Conservation (phyloP, 2,888 invertebrate species). For the Sphaerophoria taeniata region DNA sequence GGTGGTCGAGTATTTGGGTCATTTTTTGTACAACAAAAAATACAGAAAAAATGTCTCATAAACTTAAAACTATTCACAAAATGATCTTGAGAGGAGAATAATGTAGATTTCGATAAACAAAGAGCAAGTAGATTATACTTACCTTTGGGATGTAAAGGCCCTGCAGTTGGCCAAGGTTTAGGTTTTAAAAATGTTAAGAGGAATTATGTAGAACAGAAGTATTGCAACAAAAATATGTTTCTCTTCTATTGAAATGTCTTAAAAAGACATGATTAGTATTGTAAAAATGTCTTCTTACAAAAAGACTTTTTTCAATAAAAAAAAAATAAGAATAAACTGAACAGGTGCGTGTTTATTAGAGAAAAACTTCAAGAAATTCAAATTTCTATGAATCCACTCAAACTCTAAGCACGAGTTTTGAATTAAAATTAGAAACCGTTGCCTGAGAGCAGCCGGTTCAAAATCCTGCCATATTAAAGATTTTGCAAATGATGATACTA, state of each 20-base stretch:
- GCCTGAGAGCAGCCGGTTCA: background rate
- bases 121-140: background rate
- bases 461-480: background rate
- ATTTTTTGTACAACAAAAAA: background rate
- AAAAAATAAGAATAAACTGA: too few relatives aligned
- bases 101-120: background rate
- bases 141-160: background rate
- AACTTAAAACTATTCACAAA: conserved; percentile 3
- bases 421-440: background rate
- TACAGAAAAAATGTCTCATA: background rate
- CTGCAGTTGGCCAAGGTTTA: background rate
- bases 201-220: too few relatives aligned
- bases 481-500: background rate
- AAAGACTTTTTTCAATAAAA: too few relatives aligned
- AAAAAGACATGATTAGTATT: too few relatives aligned
- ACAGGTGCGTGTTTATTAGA: too few relatives aligned
- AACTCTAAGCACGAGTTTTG: background rate
- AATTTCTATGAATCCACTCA: too few relatives aligned
- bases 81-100: background rate
- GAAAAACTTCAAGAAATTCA: too few relatives aligned
- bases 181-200: too few relatives aligned
- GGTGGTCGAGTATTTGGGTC: background rate
- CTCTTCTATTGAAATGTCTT: too few relatives aligned
- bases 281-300: too few relatives aligned
- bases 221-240: too few relatives aligned